phyloP scores from a whole-genome alignment of 2,113 vertebrate genomes.

The Peromyscus polionotus region DNA sequence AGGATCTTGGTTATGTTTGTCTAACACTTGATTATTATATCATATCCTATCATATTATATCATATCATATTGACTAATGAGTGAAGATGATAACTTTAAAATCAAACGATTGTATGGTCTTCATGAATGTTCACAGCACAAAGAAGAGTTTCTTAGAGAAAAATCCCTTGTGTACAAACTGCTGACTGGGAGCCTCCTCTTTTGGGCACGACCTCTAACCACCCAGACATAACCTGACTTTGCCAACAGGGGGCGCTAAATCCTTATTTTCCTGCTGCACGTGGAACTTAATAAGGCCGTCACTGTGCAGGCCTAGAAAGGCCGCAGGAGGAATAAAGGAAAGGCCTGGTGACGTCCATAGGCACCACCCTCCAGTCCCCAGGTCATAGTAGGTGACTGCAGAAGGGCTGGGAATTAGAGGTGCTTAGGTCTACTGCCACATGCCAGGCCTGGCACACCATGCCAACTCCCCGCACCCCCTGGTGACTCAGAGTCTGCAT shows the following conservation, averaged over 20 bases:
- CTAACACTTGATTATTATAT: neutral
- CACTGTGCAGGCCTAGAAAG: fast-evolving
- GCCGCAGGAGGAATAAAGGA: fast-evolving
- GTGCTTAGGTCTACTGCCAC: no score
- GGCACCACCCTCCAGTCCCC: neutral
- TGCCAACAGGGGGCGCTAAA: slow-evolving; percentile 84
- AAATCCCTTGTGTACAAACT: neutral
- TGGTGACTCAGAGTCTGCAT: neutral
- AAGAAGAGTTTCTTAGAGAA: neutral
- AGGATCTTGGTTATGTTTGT: neutral
- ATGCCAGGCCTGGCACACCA: fast-evolving
- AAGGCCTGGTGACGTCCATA: neutral
- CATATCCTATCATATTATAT: neutral
- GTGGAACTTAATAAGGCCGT: neutral
- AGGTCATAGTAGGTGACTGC: fast-evolving
- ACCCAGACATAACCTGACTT: neutral
- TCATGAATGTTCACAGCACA: neutral
- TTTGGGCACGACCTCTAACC: neutral
- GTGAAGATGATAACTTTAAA: neutral
- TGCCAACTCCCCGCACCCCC: neutral
- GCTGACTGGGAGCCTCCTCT: neutral
- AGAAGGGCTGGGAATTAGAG: neutral
- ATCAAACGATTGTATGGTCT: fast-evolving
- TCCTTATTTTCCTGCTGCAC: slow-evolving; percentile 35
- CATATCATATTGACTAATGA: neutral